phyloP scores from a whole-genome alignment of 2,113 vertebrate genomes.

The Laterallus jamaicensis region DNA sequence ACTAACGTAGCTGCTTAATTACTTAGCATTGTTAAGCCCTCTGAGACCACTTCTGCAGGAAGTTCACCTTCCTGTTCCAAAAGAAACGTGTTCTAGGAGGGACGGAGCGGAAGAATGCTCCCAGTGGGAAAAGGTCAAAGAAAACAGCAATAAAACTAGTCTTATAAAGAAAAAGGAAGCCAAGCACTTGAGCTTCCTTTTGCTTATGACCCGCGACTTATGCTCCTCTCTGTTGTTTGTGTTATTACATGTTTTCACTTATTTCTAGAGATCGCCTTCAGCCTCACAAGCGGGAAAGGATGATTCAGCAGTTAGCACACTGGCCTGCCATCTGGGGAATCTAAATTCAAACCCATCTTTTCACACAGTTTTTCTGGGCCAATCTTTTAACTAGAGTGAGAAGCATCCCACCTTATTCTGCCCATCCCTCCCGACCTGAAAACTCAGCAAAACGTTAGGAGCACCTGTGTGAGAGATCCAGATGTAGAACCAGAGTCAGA shows the following conservation, averaged over 20 bases:
- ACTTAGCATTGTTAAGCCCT: background rate
- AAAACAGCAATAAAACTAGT: background rate
- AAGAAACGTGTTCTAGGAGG: background rate
- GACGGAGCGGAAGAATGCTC: background rate
- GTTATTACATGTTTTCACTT: background rate
- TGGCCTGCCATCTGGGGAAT: background rate
- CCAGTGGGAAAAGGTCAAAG: background rate
- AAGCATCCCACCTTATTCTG: background rate
- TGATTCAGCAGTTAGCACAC: background rate
- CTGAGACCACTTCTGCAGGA: conserved; percentile 10
- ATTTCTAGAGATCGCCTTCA: background rate
- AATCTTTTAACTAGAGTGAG: background rate
- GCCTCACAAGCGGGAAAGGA: background rate
- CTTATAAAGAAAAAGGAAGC: background rate
- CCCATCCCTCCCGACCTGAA: background rate
- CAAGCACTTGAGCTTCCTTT: background rate
- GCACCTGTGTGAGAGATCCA: background rate
- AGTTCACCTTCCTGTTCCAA: conserved; percentile 17
- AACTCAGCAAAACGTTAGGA: background rate
- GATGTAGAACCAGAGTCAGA: background rate
- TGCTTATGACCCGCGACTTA: background rate
- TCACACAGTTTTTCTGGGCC: background rate
- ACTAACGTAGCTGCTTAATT: background rate
- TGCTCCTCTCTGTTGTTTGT: background rate
- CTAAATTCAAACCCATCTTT: background rate